phyloP scores from a whole-genome alignment of 1,140 invertebrate species.

The Cepaea nemoralis region DNA sequence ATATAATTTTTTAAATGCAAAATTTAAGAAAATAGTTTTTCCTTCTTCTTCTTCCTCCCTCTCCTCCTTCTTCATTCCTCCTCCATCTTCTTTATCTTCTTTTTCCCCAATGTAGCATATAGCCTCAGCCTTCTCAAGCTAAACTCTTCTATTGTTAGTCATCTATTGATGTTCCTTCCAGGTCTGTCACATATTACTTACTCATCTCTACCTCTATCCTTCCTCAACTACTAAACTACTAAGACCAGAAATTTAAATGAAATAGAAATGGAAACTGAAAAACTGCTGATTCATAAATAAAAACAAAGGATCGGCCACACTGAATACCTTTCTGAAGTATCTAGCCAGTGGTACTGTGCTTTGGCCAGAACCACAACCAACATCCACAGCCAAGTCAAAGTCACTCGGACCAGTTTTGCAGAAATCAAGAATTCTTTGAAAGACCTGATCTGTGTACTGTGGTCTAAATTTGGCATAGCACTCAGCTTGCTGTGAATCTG shows the following conservation, averaged over 20 bases:
- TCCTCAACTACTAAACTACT: no score
- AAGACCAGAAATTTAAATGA: neutral
- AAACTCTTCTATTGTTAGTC: no score
- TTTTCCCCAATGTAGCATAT: no score
- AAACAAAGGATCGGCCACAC: neutral
- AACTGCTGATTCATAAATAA: neutral
- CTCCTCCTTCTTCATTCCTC: no score
- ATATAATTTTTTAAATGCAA: no score
- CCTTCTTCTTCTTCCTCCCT: no score
- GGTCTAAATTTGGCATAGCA: conserved; percentile 68
- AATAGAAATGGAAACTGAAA: neutral
- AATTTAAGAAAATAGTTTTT: no score
- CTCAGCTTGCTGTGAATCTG: conserved; percentile 20
- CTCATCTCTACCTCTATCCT: no score
- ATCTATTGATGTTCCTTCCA: no score
- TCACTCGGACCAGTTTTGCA: conserved; percentile 58
- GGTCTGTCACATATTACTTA: no score
- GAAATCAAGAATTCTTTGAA: conserved; percentile 61
- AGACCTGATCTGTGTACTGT: conserved; percentile 59
- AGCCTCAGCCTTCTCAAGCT: no score
- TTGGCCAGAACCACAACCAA: conserved; percentile 75
- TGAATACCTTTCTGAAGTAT: conserved; percentile 63
- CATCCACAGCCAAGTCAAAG: conserved; percentile 63
- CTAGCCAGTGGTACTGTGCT: conserved; percentile 69
- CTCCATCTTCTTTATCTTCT: no score